Conservation (phyloP, 2,113 vertebrate species). For the Calypte anna region DNA sequence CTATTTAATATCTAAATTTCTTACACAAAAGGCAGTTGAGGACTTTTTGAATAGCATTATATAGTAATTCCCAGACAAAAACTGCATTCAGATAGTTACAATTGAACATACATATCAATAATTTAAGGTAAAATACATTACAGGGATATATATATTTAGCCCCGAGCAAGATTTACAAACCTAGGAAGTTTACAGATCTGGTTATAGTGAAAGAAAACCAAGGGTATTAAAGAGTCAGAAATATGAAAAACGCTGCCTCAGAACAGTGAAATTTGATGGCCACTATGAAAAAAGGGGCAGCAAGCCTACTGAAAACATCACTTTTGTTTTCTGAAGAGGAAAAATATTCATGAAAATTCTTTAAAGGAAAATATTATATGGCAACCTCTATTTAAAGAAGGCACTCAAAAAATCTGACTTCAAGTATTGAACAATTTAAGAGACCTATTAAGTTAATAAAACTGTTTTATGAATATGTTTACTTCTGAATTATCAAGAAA, state of each 20-base stretch:
- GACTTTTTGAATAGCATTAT: slow-evolving; percentile 54
- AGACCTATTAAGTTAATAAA: not conserved
- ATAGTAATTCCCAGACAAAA: slow-evolving; percentile 59
- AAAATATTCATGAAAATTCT: not conserved
- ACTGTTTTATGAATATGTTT: slow-evolving; percentile 26
- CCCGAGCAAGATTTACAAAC: slow-evolving; percentile 49
- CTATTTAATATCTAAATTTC: slow-evolving; percentile 73
- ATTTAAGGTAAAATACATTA: slow-evolving; percentile 57
- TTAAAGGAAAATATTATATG: not conserved
- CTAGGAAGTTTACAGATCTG: slow-evolving; percentile 46
- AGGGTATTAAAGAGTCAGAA: not conserved
- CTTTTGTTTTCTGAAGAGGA: not conserved
- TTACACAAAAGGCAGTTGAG: slow-evolving; percentile 63
- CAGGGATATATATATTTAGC: slow-evolving; percentile 56
- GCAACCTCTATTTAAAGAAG: slow-evolving; percentile 26
- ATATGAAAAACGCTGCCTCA: not conserved
- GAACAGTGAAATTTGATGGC: not conserved
- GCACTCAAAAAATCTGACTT: slow-evolving; percentile 25
- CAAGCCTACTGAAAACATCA: not conserved
- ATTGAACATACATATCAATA: slow-evolving; percentile 53
- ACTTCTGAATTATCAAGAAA: not conserved
- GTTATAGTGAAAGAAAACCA: slow-evolving; percentile 15
- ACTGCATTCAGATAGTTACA: slow-evolving; percentile 56
- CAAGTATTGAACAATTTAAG: not conserved
- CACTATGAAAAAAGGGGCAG: not conserved